These are phyloP conservation scores for Liasis olivaceus DNA, from an alignment of 2,797 vertebrate genomes.

Conservation along the genomic window DNA sequence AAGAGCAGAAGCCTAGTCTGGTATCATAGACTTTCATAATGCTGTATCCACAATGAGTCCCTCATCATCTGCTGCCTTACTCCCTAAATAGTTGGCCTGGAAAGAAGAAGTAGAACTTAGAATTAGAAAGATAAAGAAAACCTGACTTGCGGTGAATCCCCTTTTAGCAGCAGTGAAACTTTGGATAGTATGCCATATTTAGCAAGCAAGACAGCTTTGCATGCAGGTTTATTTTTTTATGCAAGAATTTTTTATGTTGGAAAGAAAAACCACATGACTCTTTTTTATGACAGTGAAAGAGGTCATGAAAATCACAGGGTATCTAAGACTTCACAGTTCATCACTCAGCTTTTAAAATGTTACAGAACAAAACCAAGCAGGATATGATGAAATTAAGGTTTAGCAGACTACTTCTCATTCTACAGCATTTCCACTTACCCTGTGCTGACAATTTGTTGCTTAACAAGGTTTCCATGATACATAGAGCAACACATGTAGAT, in stretches of 20 bases:
- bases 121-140: not conserved
- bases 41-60: not conserved
- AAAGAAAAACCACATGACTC: not conserved
- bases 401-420: not conserved
- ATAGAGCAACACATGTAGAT: not conserved
- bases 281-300: not conserved
- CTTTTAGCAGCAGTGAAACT: not conserved
- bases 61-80: not conserved
- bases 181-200: not conserved
- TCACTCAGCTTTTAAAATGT: not conserved
- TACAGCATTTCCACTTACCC: not conserved
- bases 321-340: not conserved
- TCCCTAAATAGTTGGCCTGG: not conserved
- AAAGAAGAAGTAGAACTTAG: not conserved
- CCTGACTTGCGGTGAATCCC: not conserved
- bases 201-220: not conserved
- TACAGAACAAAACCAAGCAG: not conserved
- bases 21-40: not conserved
- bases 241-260: too few relatives aligned
- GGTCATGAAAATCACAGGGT: not conserved
- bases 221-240: too few relatives aligned
- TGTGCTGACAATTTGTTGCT: not conserved
- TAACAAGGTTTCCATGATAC: not conserved
- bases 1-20: not conserved
- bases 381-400: not conserved